phyloP scores from a whole-genome alignment of 2,888 invertebrate species.

The Drosophila diplacantha region DNA sequence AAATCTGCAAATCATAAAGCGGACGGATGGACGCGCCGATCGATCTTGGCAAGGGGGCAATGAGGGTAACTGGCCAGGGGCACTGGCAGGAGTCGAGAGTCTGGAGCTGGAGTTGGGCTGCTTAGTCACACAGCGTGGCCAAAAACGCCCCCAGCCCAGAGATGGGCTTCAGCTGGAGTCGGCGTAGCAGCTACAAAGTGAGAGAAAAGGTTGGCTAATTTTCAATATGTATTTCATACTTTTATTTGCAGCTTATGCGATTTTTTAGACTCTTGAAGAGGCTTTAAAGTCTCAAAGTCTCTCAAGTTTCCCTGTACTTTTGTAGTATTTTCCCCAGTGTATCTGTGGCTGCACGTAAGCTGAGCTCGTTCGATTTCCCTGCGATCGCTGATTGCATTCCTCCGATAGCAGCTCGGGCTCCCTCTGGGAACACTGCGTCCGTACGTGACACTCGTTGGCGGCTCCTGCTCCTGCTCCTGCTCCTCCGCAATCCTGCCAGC shows the following conservation, averaged over 20 bases:
- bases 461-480: conserved; percentile 12
- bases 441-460: conserved; percentile 65
- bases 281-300: not conserved
- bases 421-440: conserved; percentile 48
- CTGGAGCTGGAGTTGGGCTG: conserved; percentile 31
- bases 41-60: conserved; percentile 54
- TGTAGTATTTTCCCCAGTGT: conserved; percentile 7
- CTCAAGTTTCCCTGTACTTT: not conserved
- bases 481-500: conserved; percentile 32
- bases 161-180: conserved; percentile 22
- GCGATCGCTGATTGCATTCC: conserved; percentile 68
- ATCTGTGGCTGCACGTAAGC: conserved; percentile 24
- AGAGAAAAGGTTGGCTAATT: not conserved
- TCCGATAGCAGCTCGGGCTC: conserved; percentile 47
- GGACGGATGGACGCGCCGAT: conserved; percentile 50
- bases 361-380: conserved; percentile 63
- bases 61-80: conserved; percentile 25
- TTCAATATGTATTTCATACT: not conserved
- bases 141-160: conserved; percentile 60
- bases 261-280: accelerated
- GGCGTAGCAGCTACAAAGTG: conserved; percentile 9
- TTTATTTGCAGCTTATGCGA: too few species aligned
- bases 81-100: not conserved
- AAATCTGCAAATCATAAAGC: conserved; percentile 70
- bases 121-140: conserved; percentile 64